A percentile compares a stretch with the other conserved stretches of the same genome.
Evolutionary conservation across 2,113 vertebrate genomes (phyloP).

Genomic region (Euleptes europaea): DNA sequence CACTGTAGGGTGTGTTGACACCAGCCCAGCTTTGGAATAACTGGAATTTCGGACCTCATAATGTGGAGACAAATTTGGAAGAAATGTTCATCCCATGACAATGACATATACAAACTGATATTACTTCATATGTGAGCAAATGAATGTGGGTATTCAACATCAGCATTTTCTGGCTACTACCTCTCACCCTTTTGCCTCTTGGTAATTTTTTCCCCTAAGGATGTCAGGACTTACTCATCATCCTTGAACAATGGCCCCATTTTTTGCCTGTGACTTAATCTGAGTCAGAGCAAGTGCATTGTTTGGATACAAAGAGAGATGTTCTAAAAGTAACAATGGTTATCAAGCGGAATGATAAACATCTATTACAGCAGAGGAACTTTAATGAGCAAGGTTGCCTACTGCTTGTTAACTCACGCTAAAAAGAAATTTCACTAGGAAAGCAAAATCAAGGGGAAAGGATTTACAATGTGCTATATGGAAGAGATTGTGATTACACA

Average conservation of each 20-base stretch:
- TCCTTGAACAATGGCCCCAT: neutral
- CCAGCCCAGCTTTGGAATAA: neutral
- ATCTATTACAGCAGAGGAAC: slow-evolving; percentile 22
- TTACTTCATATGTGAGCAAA: neutral
- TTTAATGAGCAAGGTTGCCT: slow-evolving; percentile 28
- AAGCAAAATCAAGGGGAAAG: neutral
- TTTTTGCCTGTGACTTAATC: slow-evolving; percentile 33
- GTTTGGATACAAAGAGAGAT: slow-evolving; percentile 41
- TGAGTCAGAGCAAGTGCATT: slow-evolving; percentile 42
- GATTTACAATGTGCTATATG: slow-evolving; percentile 16
- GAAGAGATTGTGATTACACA: slow-evolving; percentile 21
- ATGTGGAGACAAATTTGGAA: neutral
- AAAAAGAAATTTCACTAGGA: slow-evolving; percentile 24
- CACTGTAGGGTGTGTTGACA: no score
- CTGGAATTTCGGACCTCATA: neutral
- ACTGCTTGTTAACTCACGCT: slow-evolving; percentile 18
- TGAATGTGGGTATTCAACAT: neutral
- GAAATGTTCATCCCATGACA: neutral
- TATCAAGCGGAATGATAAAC: slow-evolving; percentile 34
- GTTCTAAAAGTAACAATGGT: slow-evolving; percentile 38
- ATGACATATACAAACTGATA: neutral
- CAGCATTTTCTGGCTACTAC: neutral
- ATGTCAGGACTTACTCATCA: neutral
- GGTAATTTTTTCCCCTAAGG: neutral
- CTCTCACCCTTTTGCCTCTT: neutral